Evolutionary conservation across 2,888 invertebrate species (phyloP).

Genomic region (Limulus polyphemus): DNA sequence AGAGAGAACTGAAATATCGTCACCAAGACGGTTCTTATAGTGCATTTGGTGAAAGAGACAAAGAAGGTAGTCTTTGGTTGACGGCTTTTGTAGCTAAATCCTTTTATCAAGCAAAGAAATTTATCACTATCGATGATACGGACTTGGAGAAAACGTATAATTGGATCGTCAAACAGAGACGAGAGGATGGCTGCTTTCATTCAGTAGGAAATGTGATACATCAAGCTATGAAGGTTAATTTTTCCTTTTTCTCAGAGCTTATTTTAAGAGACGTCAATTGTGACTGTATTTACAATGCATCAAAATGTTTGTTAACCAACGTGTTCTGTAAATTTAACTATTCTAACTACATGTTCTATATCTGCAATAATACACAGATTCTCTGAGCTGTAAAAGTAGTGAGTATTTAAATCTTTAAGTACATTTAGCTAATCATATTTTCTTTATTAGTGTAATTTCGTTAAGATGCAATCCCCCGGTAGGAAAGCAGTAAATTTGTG

Average conservation of each 20-base stretch:
- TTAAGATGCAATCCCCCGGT: too few relatives aligned
- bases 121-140: slow-evolving; percentile 43
- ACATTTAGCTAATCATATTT: too few relatives aligned
- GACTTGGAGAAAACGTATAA: slow-evolving; percentile 42
- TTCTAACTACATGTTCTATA: too few relatives aligned
- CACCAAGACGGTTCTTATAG: slow-evolving; percentile 66
- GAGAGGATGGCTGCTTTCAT: slow-evolving; percentile 64
- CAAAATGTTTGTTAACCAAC: too few relatives aligned
- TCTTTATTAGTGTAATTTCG: too few relatives aligned
- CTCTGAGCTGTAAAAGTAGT: too few relatives aligned
- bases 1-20: slow-evolving; percentile 60
- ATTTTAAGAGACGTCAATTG: too few relatives aligned
- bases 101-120: slow-evolving; percentile 47
- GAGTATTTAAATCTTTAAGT: too few relatives aligned
- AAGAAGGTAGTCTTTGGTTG: slow-evolving; percentile 56
- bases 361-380: too few relatives aligned
- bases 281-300: too few relatives aligned
- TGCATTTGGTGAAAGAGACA: slow-evolving; percentile 55
- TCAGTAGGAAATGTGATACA: slow-evolving; percentile 55
- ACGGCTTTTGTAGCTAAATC: slow-evolving; percentile 63
- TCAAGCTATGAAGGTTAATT: slow-evolving; percentile 41
- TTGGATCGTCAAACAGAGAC: slow-evolving; percentile 53
- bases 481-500: too few relatives aligned
- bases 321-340: too few relatives aligned
- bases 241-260: neutral